Evolutionary conservation across 1,140 invertebrate genomes (phyloP), one percentile per base, ranked within the genome.

Genomic region (Gerris buenoi): DNA sequence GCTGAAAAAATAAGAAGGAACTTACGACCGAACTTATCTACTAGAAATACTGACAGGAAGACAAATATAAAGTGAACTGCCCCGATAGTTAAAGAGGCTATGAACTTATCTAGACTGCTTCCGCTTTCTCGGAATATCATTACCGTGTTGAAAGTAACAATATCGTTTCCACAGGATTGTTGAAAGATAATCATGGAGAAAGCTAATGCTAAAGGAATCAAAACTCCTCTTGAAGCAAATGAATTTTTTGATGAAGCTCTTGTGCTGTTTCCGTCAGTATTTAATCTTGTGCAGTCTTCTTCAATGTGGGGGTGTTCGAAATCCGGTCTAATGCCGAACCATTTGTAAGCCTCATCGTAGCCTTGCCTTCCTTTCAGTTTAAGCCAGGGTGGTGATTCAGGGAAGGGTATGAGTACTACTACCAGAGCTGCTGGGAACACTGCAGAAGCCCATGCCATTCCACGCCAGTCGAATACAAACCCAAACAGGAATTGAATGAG

Each of bases 111-210:
- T 1, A 88, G 77, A n/a, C 77, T 80, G 2, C 80, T 83, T 0
- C 80, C 76, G 1, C 82, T 81, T 1, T 79, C 78, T 62, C 80
- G 71, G 71, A 89, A 85, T 65, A 89, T 86, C 1, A 78, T 77
- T 27, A 85, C 84, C 0, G 87, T 82, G 72, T 88, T 88, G 73
- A 88, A 87, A 2, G 86, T 78, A 0, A 88, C 79, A 1, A 84
- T 85, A 71, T 88, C 87, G 65, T 84, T 86, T 0, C 88, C 88
- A 28, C 80, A 82, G 25, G 86, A 73, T 71, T 89, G 86, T 67
- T 84, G 81, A 67, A 86, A 82, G 69, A 80, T 75, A 75, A 84
- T 81, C 0, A 88, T 72, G 0, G 75, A 76, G 25, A 78, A 72
- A 46, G 76, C 79, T 14, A 79, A 73, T 25, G 74, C 72, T 2